Conservation (phyloP, 1,140 invertebrate species). For the Leptopilina boulardi region DNA sequence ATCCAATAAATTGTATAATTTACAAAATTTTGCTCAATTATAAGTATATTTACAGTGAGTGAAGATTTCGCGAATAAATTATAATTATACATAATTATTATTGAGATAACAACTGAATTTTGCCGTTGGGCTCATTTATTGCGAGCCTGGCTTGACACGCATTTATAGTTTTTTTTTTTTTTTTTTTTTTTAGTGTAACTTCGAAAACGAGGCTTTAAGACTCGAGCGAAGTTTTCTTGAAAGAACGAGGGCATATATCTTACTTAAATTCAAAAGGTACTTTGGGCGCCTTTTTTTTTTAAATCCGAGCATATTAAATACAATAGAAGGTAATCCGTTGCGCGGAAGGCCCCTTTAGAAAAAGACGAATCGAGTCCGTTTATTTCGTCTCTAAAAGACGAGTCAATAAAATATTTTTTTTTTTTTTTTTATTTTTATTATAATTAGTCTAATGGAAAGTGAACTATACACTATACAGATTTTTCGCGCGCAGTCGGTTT, state of each 20-base stretch:
- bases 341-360: conserved; percentile 53
- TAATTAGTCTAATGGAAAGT: conserved; percentile 20
- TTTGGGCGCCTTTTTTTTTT: conserved; percentile 50
- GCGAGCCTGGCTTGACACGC: conserved; percentile 56
- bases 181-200: conserved; percentile 61
- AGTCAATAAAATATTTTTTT: background rate
- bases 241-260: conserved; percentile 73
- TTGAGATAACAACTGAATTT: background rate
- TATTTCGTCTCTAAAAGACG: conserved; percentile 11
- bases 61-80: background rate
- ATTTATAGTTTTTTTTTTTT: no score
- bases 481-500: conserved; percentile 10
- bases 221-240: conserved; percentile 65
- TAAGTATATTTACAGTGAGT: no score
- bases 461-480: conserved; percentile 25
- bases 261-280: conserved; percentile 69
- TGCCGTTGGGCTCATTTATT: background rate
- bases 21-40: no score
- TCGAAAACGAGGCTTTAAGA: conserved; percentile 55
- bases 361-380: conserved; percentile 15
- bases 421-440: background rate
- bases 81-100: background rate
- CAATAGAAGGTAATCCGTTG: conserved; percentile 52
- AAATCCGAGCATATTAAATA: conserved; percentile 33
- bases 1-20: no score